phyloP scores from a whole-genome alignment of 2,797 vertebrate genomes.

The Acanthornis magna region DNA sequence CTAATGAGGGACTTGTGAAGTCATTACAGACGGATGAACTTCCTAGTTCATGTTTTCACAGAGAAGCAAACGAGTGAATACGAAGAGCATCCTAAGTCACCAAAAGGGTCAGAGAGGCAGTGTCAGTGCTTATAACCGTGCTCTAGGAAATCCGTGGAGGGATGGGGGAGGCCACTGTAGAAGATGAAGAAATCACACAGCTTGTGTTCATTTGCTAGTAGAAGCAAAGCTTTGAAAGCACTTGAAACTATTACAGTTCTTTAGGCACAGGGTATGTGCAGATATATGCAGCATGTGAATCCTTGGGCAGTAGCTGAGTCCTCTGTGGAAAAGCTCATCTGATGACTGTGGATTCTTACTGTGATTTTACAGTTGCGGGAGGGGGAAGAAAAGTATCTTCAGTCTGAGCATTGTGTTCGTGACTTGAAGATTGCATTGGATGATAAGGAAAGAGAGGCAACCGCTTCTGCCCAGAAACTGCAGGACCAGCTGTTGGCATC shows the following conservation, averaged over 20 bases:
- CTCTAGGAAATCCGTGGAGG: accelerated
- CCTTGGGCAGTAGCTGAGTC: neutral
- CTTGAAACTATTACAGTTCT: neutral
- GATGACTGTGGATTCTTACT: neutral
- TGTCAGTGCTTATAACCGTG: accelerated
- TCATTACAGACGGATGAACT: neutral
- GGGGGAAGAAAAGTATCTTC: conserved; percentile 76
- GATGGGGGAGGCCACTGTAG: accelerated
- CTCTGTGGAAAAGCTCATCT: neutral
- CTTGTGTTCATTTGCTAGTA: neutral
- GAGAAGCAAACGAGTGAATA: neutral
- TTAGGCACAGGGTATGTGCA: neutral
- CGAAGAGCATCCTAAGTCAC: neutral
- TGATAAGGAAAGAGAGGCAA: conserved; percentile 78
- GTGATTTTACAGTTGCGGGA: conserved; percentile 79
- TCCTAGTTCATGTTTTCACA: neutral
- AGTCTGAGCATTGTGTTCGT: conserved; percentile 75
- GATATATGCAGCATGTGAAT: neutral
- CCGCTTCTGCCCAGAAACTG: conserved; percentile 75
- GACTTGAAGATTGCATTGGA: conserved; percentile 77
- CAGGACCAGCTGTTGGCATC: conserved; percentile 77
- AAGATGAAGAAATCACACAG: neutral
- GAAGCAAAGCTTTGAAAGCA: neutral
- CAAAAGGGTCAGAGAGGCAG: neutral
- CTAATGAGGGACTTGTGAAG: neutral